Base-by-base conservation (phyloP, 2,113 vertebrate species). In the Oryzias javanicus region DNA sequence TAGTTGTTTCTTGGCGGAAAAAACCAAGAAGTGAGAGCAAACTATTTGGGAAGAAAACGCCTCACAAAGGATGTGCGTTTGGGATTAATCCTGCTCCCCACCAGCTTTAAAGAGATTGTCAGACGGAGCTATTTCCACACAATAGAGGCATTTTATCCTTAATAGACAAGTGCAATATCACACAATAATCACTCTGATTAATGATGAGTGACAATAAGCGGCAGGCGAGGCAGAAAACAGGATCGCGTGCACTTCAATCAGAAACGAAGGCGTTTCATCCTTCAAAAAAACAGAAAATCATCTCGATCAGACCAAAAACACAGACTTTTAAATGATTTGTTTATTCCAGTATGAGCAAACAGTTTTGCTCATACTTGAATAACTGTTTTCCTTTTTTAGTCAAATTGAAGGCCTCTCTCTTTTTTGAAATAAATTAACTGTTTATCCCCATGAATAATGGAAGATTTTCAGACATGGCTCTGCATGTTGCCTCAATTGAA, bases 401-500 rank as follows among this genome's bases (percentile, higher is more conserved):
- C 35, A 35, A 35, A 59, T 35, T 15, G 29, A 47, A 12, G 22
- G 1, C 22, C 44, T n/a, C 12, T 16, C 16, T 35, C 35, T 35
- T 48, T 35, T 47, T 48, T 42, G 2, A 24, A 41, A 49, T 22
- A 49, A 41, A 49, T 49, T 3, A 16, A 42, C 17, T 45, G 20
- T 62, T 44, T 62, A 51, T 52, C 27, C 19, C 8, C 35, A 50
- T 62, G 17, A 51, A 62, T 52, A 44, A 42, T 51, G 58, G 40
- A 52, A 27, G 22, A 62, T 51, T 51, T 62, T 8, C 41, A 27
- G 40, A 51, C 49, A 44, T n/a, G 10, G 13, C 41, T 19, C 42
- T 62, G 24, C 59, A 61, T 51, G 35, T 18, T 25, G 20, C 59
- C 40, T 42, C 48, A 42, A 25, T 42, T 24, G 49, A 50, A 18